Evolutionary conservation across 2,888 invertebrate genomes (phyloP), one percentile per base, ranked within the genome.

Genomic region (Oithona nana): DNA sequence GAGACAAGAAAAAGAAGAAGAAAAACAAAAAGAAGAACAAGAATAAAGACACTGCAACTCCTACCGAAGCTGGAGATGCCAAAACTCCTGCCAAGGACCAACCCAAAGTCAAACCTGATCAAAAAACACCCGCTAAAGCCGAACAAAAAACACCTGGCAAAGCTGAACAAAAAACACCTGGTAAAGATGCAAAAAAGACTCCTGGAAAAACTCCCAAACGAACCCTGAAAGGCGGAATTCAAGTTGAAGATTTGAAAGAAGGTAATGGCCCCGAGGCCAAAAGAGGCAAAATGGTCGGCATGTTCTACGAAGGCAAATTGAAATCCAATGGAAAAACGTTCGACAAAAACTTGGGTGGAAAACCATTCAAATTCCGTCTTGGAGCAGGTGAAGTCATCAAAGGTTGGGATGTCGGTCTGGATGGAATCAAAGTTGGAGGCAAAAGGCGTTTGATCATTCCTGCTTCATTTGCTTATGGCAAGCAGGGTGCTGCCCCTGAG

Each of bases 391-490:
- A 90, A 72, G 90, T 92, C 0, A 90, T 93, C 70, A 82, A 83
- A 68, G 92, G 88, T 16, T 92, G 89, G 92, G 92, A 93, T 70
- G 74, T 84, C 48, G 93, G 89, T 59, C 76, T 92, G n/a, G 75
- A 75, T 50, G 92, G 93, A 57, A 94, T 95, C 94, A 89, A 87
- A 75, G 83, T 89, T 64, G 93, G 93, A 31, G 93, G 92, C 67
- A 90, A 88, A 74, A 80, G 94, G 71, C 82, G 81, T 69, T 80
- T 94, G 61, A 80, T 80, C 20, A 84, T 89, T 71, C 93, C 93
- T 65, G 82, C 92, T 57, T 75, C 80, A 57, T 82, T 88, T 81
- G 93, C 83, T 80, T 93, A 82, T 80, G 87, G 62, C 13, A 22
- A 55, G 8, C 24, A 31, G 24, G 62, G 62, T 22, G 63, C 65